Conservation (phyloP, 2,888 invertebrate genomes). For the Unio pictorum region DNA sequence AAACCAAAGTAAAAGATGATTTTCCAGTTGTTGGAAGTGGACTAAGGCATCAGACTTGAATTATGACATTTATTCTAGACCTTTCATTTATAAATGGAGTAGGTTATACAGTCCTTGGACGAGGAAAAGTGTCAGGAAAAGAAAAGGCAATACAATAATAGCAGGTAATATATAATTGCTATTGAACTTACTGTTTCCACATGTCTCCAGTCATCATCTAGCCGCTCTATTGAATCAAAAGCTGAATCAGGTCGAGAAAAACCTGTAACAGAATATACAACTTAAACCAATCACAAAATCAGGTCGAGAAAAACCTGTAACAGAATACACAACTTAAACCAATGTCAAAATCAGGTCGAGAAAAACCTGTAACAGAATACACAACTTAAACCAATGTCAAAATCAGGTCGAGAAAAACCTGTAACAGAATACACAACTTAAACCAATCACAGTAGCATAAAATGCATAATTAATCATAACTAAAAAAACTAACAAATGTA, state of each 20-base stretch:
- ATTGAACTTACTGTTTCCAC: conserved; percentile 70
- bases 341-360: neutral
- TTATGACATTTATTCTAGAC: too few species aligned
- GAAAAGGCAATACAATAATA: too few species aligned
- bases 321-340: conserved; percentile 1
- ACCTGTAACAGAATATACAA: conserved; percentile 36
- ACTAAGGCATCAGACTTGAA: too few species aligned
- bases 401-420: conserved; percentile 59
- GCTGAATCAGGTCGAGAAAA: conserved; percentile 55
- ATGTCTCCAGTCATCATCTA: conserved; percentile 93
- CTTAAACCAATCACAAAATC: neutral
- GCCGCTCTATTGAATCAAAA: conserved; percentile 62
- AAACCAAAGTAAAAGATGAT: too few species aligned
- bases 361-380: conserved; percentile 35
- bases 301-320: conserved; percentile 33
- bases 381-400: neutral
- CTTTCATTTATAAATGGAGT: too few species aligned
- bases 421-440: conserved; percentile 14
- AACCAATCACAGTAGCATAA: neutral
- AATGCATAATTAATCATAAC: neutral
- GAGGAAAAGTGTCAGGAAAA: too few species aligned
- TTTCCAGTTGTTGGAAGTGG: too few species aligned
- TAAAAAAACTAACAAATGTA: too few species aligned
- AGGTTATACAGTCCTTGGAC: too few species aligned
- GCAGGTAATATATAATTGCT: too few species aligned